phyloP scores from a whole-genome alignment of 2,888 invertebrate genomes.

The Schrankia costaestrigalis region DNA sequence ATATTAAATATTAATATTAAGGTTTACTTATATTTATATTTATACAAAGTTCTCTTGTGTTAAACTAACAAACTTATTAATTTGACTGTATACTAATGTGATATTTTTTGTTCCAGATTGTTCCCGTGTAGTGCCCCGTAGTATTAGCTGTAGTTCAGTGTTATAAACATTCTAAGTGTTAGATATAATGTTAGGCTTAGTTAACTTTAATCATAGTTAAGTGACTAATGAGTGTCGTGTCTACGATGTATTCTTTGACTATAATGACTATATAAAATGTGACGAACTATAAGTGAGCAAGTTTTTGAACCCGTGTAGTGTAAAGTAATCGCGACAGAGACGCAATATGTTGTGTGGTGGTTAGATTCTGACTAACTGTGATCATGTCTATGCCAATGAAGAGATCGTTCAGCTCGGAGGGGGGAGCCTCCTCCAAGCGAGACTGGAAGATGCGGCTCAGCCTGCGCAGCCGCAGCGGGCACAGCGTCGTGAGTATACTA shows the following conservation, averaged over 20 bases:
- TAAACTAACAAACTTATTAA: no score
- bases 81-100: no score
- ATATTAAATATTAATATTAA: no score
- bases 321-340: slow-evolving; percentile 43
- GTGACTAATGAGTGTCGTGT: slow-evolving; percentile 5
- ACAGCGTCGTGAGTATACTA: slow-evolving; percentile 72
- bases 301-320: slow-evolving; percentile 9
- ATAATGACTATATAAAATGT: slow-evolving; percentile 7
- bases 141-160: no score
- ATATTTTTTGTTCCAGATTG: slow-evolving; percentile 30
- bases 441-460: slow-evolving; percentile 89
- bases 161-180: slow-evolving; percentile 9
- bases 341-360: slow-evolving; percentile 37
- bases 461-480: slow-evolving; percentile 85
- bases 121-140: slow-evolving; percentile 15
- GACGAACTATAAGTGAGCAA: slow-evolving; percentile 9
- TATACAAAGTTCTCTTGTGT: no score
- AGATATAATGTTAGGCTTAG: slow-evolving; percentile 16
- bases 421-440: slow-evolving; percentile 75
- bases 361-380: slow-evolving; percentile 19
- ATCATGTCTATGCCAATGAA: slow-evolving; percentile 78
- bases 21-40: no score
- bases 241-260: slow-evolving; percentile 10
- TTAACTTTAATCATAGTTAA: slow-evolving; percentile 11
- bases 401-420: slow-evolving; percentile 84